phyloP scores from a whole-genome alignment of 1,140 invertebrate genomes.

The Dendrolimus kikuchii region DNA sequence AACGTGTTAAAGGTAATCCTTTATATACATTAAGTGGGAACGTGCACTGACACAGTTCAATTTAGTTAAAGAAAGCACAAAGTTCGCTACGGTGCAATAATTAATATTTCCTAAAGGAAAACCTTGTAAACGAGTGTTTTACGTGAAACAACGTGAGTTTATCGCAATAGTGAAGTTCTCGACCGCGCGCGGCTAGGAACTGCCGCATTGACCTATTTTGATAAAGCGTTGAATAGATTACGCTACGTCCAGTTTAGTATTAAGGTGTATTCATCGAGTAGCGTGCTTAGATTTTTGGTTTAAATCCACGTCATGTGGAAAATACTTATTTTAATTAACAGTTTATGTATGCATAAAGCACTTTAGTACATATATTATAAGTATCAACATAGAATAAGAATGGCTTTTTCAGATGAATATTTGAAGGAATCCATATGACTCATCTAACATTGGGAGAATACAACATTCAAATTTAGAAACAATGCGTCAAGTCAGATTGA shows the following conservation, averaged over 20 bases:
- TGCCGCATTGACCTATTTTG: slow-evolving; percentile 64
- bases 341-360: no score
- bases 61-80: background rate
- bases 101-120: background rate
- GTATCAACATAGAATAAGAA: slow-evolving; percentile 11
- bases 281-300: slow-evolving; percentile 13
- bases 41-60: background rate
- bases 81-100: background rate
- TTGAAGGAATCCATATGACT: background rate
- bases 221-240: slow-evolving; percentile 61
- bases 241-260: slow-evolving; percentile 43
- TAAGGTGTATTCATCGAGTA: slow-evolving; percentile 42
- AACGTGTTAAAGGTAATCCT: no score
- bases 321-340: background rate
- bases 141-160: slow-evolving; percentile 37
- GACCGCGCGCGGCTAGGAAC: slow-evolving; percentile 15
- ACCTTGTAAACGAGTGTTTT: slow-evolving; percentile 8
- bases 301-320: slow-evolving; percentile 2
- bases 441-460: no score
- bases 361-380: background rate
- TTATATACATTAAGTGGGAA: no score
- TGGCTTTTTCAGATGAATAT: slow-evolving; percentile 19
- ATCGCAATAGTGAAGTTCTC: slow-evolving; percentile 14
- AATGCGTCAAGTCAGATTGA: no score
- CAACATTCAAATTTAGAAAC: no score